Conservation (phyloP, 2,113 vertebrate genomes). For the Orientallactaga bullata region DNA sequence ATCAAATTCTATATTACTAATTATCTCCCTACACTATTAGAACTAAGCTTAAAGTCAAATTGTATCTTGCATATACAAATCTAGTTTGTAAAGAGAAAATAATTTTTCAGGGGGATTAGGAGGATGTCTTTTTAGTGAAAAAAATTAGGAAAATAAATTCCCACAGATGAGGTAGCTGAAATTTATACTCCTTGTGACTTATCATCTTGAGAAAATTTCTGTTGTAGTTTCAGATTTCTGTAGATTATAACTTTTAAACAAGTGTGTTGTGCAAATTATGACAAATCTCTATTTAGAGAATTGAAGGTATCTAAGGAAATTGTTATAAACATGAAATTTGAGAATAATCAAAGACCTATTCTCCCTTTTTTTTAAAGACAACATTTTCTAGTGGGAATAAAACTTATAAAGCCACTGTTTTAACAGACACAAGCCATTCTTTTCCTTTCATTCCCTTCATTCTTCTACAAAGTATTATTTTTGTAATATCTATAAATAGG, state of each 20-base stretch:
- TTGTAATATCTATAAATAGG: slow-evolving; percentile 58
- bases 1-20: slow-evolving; percentile 1
- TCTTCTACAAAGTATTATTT: slow-evolving; percentile 81
- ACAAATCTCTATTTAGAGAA: slow-evolving; percentile 51
- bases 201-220: slow-evolving; percentile 31
- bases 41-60: slow-evolving; percentile 4
- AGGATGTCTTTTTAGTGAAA: background rate
- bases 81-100: background rate
- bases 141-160: slow-evolving; percentile 23
- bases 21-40: background rate
- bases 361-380: slow-evolving; percentile 19
- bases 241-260: slow-evolving; percentile 45
- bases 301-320: slow-evolving; percentile 67
- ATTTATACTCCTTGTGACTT: background rate
- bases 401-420: slow-evolving; percentile 49
- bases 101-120: background rate
- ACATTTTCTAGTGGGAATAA: slow-evolving; percentile 65
- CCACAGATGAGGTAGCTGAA: slow-evolving; percentile 24
- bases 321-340: slow-evolving; percentile 58
- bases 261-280: slow-evolving; percentile 28
- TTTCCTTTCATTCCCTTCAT: slow-evolving; percentile 74
- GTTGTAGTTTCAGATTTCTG: slow-evolving; percentile 49
- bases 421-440: slow-evolving; percentile 59
- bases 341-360: slow-evolving; percentile 68
- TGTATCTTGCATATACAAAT: slow-evolving; percentile 16